Percentiles rank a stretch among this genome's conserved stretches.
phyloP scores from a whole-genome alignment of 2,888 invertebrate species.

The Meiosimyza decipiens region DNA sequence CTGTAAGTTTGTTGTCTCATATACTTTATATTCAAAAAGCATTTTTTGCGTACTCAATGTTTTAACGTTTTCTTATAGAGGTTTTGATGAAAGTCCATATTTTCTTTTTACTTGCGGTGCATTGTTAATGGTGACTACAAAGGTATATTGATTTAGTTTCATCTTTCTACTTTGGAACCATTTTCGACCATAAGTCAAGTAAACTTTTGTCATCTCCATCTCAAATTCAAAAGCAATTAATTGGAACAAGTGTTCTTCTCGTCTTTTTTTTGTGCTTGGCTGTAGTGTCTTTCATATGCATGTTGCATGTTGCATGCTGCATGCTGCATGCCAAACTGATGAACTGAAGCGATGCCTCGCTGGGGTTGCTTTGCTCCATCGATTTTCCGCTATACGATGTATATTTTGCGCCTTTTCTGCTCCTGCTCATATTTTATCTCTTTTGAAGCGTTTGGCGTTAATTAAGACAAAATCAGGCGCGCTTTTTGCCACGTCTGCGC shows the following conservation, averaged over 20 bases:
- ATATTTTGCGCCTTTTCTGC: background rate
- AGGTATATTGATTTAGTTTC: no score
- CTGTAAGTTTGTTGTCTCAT: no score
- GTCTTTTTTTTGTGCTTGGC: slow-evolving; percentile 16
- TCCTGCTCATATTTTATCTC: slow-evolving; percentile 62
- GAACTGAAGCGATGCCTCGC: slow-evolving; percentile 27
- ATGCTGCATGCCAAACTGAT: slow-evolving; percentile 2
- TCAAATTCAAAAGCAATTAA: slow-evolving; percentile 47
- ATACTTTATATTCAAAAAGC: no score
- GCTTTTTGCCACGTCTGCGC: slow-evolving; percentile 60
- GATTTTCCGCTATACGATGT: background rate
- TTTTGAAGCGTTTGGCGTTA: slow-evolving; percentile 66
- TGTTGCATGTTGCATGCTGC: background rate
- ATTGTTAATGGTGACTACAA: no score
- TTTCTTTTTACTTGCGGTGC: no score
- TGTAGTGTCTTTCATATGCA: background rate
- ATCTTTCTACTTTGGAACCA: no score
- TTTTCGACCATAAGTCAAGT: no score
- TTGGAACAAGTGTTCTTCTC: slow-evolving; percentile 54
- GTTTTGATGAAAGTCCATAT: no score
- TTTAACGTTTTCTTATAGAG: no score
- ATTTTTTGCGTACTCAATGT: no score
- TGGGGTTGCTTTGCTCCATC: slow-evolving; percentile 27
- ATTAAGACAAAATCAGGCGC: slow-evolving; percentile 65
- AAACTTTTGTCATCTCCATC: no score